Evolutionary conservation across 2,113 vertebrate species (phyloP).

Genomic region (Python bivittatus): DNA sequence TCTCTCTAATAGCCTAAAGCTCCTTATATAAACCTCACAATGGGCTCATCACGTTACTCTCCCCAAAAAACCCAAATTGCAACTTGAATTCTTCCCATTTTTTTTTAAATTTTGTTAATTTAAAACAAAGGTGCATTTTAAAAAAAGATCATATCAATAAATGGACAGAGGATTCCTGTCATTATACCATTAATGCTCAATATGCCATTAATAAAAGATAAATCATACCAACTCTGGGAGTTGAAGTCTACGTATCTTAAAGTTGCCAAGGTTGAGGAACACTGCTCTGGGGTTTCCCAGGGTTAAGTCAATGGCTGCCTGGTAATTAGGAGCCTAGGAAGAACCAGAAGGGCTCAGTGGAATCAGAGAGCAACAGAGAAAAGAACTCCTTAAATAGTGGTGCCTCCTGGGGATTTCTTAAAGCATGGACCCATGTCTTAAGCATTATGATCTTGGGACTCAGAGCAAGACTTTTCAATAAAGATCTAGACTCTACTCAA

Average conservation of each 20-base stretch:
- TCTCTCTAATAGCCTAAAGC: too few relatives aligned
- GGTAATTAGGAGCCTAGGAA: not conserved
- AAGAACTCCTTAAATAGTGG: not conserved
- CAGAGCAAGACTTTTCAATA: not conserved
- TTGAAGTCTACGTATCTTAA: not conserved
- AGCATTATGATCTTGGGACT: not conserved
- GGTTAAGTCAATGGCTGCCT: not conserved
- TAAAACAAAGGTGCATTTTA: too few relatives aligned
- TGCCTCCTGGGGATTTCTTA: not conserved
- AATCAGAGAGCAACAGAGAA: not conserved
- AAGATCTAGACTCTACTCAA: not conserved
- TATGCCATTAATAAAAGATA: not conserved
- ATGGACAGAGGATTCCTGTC: too few relatives aligned
- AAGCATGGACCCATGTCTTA: not conserved
- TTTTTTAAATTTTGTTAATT: too few relatives aligned
- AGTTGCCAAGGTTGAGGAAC: not conserved
- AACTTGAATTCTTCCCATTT: too few relatives aligned
- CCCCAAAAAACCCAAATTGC: too few relatives aligned
- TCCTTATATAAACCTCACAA: too few relatives aligned
- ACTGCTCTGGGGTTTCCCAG: not conserved
- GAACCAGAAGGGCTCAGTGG: not conserved
- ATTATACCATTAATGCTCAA: too few relatives aligned
- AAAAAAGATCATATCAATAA: too few relatives aligned
- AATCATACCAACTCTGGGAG: not conserved
- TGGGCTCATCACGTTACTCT: too few relatives aligned